Evolutionary conservation across 2,888 invertebrate species (phyloP).

Genomic region (Polydrusus tereticollis): DNA sequence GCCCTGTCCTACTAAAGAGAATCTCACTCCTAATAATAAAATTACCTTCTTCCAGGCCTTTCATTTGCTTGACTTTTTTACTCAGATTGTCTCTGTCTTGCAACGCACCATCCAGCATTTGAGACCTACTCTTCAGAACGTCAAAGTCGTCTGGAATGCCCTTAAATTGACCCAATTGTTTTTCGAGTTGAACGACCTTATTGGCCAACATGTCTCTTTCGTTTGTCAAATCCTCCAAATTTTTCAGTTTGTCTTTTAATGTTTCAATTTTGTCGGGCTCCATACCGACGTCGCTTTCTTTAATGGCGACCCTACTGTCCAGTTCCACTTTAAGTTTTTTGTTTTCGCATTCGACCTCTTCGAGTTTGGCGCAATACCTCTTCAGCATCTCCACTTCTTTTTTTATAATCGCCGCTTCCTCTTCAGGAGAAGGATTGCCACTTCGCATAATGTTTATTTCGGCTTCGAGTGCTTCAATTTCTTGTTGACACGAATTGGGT

Average conservation of each 20-base stretch:
- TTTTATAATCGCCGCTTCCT: conserved; percentile 59
- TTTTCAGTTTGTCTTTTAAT: conserved; percentile 45
- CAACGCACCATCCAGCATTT: conserved; percentile 57
- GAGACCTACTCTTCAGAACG: conserved; percentile 54
- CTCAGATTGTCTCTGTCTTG: conserved; percentile 59
- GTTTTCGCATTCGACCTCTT: conserved; percentile 60
- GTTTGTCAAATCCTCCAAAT: conserved; percentile 50
- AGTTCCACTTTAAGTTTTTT: conserved; percentile 56
- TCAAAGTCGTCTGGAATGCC: conserved; percentile 58
- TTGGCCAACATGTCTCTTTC: conserved; percentile 58
- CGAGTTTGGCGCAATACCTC: conserved; percentile 60
- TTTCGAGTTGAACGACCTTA: conserved; percentile 57
- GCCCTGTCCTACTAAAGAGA: no score
- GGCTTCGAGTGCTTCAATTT: conserved; percentile 57
- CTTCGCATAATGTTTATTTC: conserved; percentile 58
- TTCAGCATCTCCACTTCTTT: conserved; percentile 60
- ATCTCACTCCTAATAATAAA: no score
- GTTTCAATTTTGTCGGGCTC: conserved; percentile 22
- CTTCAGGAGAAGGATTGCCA: conserved; percentile 57
- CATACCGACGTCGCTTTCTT: conserved; percentile 23
- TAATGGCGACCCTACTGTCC: conserved; percentile 33
- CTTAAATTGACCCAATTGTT: conserved; percentile 55
- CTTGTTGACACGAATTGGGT: conserved; percentile 52
- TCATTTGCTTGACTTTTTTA: conserved; percentile 54
- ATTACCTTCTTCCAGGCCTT: conserved; percentile 50